A percentile compares a stretch with the other conserved stretches of the same genome.
Conservation (phyloP, 2,797 vertebrate species). For the Gallinago solitaria region DNA sequence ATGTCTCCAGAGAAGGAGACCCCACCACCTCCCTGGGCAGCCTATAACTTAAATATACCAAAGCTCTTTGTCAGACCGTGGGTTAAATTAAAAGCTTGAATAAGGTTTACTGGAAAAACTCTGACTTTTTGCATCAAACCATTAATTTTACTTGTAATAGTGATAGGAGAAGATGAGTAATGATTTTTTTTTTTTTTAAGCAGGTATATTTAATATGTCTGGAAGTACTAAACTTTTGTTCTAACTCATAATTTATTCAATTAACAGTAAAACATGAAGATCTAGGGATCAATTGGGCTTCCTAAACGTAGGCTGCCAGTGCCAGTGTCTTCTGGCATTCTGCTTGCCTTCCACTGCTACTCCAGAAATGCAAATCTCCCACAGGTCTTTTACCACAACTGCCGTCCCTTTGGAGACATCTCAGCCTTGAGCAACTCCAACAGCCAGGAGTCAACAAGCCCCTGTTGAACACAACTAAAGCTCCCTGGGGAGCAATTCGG, state of each 20-base stretch:
- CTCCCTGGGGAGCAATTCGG: background rate
- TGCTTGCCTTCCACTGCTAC: background rate
- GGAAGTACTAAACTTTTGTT: background rate
- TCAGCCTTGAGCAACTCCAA: background rate
- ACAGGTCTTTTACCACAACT: background rate
- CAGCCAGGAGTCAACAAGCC: background rate
- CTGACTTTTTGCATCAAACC: background rate
- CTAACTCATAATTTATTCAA: background rate
- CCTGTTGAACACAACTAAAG: background rate
- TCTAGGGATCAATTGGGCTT: background rate
- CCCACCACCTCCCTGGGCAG: no score
- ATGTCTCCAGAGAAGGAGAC: no score
- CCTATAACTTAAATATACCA: background rate
- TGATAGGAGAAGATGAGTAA: background rate
- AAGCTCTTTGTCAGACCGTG: background rate
- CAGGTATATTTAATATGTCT: background rate
- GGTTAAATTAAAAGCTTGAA: background rate
- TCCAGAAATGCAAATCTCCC: background rate
- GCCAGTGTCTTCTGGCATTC: background rate
- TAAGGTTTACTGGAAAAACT: background rate
- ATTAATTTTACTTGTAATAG: background rate
- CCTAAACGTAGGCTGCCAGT: background rate
- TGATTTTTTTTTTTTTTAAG: background rate
- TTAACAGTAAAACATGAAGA: background rate
- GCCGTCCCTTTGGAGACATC: background rate